Evolutionary conservation across 2,888 invertebrate genomes (phyloP).

Genomic region (Conchocele bisecta): DNA sequence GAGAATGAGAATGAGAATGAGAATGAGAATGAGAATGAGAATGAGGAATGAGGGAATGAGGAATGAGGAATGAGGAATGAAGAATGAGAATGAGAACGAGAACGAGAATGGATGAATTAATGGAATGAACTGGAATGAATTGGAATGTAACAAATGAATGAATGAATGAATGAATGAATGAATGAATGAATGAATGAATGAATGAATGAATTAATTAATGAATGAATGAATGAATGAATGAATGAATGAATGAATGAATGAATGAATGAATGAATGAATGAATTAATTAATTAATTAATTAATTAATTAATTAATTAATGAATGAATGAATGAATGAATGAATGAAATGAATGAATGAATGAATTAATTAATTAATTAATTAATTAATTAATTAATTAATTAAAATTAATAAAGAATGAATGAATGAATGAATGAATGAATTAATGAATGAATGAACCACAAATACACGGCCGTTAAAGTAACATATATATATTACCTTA

Average conservation of each 20-base stretch:
- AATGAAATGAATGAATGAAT: too few species aligned
- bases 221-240: neutral
- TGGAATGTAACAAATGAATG: neutral
- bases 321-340: too few species aligned
- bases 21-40: neutral
- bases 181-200: neutral
- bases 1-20: neutral
- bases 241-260: neutral
- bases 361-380: too few species aligned
- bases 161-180: neutral
- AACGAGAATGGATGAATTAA: neutral
- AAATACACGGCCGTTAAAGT: too few species aligned
- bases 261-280: constrained; percentile 1
- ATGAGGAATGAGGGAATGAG: neutral
- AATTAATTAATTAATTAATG: too few species aligned
- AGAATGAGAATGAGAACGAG: neutral
- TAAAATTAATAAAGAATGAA: too few species aligned
- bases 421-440: too few species aligned
- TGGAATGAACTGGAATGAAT: neutral
- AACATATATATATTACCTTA: too few species aligned
- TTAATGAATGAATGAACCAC: too few species aligned
- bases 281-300: too few species aligned
- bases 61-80: neutral
- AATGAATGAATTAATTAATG: neutral
- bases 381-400: too few species aligned